Base-by-base conservation (phyloP, 30 jellyfish, hydroid and myxozoan genomes). In the Catostylus mosaicus region DNA sequence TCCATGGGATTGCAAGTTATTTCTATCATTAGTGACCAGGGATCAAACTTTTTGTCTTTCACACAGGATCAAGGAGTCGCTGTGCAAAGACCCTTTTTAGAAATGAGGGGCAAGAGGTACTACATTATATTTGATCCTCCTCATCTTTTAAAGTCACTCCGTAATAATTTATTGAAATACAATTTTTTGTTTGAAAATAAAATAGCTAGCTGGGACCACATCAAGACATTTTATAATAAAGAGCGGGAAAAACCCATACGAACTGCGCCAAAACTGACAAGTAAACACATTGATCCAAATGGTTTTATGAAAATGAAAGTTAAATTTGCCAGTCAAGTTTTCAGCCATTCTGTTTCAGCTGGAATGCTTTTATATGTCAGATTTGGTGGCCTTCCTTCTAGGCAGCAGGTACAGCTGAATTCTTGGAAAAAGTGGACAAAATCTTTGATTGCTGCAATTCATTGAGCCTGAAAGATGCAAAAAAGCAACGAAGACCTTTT, bases 381-480 rank as follows among this genome's bases (percentile, higher is more conserved):
- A 5, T 67, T 67, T 24, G 2, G 47, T 67, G 80, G 80, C 20
- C 50, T 27, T 29, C 80, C 69, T 23, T 23, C 16, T 3, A 30
- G 2, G 80, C 80, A 24, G 52, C 24, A 23, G 80, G 62, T 8
- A 67, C 80, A 4, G 80, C 80, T 10, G 60, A 67, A 67, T 67
- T 67, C 20, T 7, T 67, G 16, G 40, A 30, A 30, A 32, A 23
- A 36, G 19, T 67, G 30, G 78, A 73, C 30, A 73, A 29, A 22
- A 47, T 40, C 60, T 73, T 73, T 73, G 85, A 73, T 48, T 73
- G 85, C 71, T 73, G 85, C 45, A 73, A 73, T 47, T 61, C 73
- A 8, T 38, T 12, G 18, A 8, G 40, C 47, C n/a, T 61, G 8
- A 29, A 18, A 18, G 73, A 61, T 61, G 18, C 73, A 61, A 61